A percentile compares a stretch with the other conserved stretches of the same genome.
Conservation (phyloP, 1,140 invertebrate genomes). For the Apocrypta bakeri region DNA sequence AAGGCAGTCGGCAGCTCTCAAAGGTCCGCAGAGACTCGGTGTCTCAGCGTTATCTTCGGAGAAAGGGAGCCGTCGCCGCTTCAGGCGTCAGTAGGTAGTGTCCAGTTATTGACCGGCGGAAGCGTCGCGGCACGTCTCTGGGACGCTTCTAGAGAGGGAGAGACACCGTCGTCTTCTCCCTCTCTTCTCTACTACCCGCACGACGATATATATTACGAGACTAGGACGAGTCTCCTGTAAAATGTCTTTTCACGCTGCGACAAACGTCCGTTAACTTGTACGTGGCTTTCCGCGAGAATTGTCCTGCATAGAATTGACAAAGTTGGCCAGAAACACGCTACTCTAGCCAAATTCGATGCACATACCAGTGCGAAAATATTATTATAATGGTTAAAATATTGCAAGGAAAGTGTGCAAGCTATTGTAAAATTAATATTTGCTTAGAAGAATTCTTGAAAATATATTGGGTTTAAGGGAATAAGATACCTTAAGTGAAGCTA, state of each 20-base stretch:
- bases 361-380: no score
- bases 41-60: conserved; percentile 12
- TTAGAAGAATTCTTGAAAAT: no score
- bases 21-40: neutral
- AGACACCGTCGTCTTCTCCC: conserved; percentile 13
- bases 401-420: no score
- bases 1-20: conserved; percentile 23
- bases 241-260: conserved; percentile 41
- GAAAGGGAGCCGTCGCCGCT: conserved; percentile 39
- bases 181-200: conserved; percentile 6
- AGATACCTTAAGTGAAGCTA: no score
- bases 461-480: no score
- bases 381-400: no score
- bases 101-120: conserved; percentile 73
- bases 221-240: neutral
- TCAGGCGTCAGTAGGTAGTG: conserved; percentile 58
- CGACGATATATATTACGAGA: conserved; percentile 27
- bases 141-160: conserved; percentile 38
- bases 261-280: neutral
- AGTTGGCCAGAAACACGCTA: no score
- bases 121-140: conserved; percentile 58
- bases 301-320: neutral
- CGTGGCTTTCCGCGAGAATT: neutral
- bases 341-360: no score
- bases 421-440: no score